Percentiles rank a stretch among this genome's conserved stretches.
Evolutionary conservation across 1,140 invertebrate species (phyloP).

Genomic region (Heliconius melpomene): DNA sequence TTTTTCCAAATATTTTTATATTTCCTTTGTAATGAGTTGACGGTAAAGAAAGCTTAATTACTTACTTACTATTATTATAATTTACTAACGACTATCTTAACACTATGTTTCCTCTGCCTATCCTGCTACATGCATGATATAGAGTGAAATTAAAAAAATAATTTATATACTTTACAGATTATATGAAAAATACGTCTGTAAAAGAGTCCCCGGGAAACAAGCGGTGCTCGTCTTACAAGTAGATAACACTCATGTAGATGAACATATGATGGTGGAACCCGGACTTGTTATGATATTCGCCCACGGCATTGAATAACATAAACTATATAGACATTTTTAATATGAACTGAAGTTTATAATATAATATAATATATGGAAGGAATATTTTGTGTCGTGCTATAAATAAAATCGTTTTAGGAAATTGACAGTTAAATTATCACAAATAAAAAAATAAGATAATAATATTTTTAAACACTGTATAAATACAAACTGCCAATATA

Average conservation of each 20-base stretch:
- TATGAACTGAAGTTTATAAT: slow-evolving; percentile 19
- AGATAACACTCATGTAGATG: slow-evolving; percentile 96
- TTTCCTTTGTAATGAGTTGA: no score
- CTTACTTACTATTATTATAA: no score
- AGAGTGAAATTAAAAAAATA: not conserved
- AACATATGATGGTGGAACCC: slow-evolving; percentile 97
- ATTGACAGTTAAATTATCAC: not conserved
- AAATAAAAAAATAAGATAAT: not conserved
- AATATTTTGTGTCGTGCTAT: slow-evolving; percentile 19
- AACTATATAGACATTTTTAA: slow-evolving; percentile 2
- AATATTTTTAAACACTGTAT: not conserved
- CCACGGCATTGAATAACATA: slow-evolving; percentile 93
- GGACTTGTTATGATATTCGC: slow-evolving; percentile 99
- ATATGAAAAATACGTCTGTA: slow-evolving; percentile 97
- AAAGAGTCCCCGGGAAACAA: slow-evolving; percentile 96
- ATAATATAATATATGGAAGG: not conserved
- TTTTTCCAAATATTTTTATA: no score
- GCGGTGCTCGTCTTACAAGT: slow-evolving; percentile 96
- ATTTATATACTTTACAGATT: slow-evolving; percentile 58
- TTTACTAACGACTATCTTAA: no score
- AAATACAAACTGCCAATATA: slow-evolving; percentile 10
- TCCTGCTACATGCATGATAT: no score
- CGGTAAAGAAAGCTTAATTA: no score
- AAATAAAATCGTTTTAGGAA: not conserved
- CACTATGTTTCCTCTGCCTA: no score